phyloP scores from a whole-genome alignment of 2,888 invertebrate species.

The Anoncus sp. region DNA sequence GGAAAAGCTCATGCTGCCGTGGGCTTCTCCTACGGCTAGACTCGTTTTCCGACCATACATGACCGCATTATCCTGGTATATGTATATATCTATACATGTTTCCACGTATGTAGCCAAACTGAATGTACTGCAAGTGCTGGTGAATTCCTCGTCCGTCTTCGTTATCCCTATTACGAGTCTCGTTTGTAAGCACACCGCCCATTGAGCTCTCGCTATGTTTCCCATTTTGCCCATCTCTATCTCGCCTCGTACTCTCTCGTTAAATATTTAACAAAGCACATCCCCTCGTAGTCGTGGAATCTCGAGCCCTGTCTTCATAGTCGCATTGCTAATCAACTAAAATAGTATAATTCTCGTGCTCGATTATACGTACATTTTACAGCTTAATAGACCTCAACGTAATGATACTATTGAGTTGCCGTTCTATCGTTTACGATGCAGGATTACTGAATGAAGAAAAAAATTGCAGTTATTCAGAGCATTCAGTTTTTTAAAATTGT shows the following conservation, averaged over 20 bases:
- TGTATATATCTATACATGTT: conserved; percentile 32
- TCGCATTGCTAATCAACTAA: conserved; percentile 21
- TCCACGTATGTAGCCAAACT: conserved; percentile 28
- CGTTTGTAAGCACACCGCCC: conserved; percentile 57
- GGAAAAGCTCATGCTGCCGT: conserved; percentile 1
- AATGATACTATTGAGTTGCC: no score
- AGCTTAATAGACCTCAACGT: neutral
- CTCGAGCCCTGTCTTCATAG: neutral
- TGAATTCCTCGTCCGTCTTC: conserved; percentile 73
- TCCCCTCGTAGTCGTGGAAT: neutral
- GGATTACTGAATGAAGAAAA: no score
- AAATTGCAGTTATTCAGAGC: no score
- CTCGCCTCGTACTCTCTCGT: conserved; percentile 35
- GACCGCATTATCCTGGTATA: conserved; percentile 18
- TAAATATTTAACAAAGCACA: conserved; percentile 71
- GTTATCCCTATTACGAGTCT: conserved; percentile 73
- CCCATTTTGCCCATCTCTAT: conserved; percentile 2
- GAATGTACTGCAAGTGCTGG: conserved; percentile 34
- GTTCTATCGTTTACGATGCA: no score
- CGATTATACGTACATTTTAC: neutral
- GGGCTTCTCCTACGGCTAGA: conserved; percentile 20
- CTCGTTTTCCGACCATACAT: conserved; percentile 21
- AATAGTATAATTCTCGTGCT: conserved; percentile 28
- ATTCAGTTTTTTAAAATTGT: no score
- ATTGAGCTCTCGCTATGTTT: conserved; percentile 17